Percentiles rank a stretch among this genome's conserved stretches.
Evolutionary conservation across 2,113 vertebrate species (phyloP).

Genomic region (Silurus meridionalis): DNA sequence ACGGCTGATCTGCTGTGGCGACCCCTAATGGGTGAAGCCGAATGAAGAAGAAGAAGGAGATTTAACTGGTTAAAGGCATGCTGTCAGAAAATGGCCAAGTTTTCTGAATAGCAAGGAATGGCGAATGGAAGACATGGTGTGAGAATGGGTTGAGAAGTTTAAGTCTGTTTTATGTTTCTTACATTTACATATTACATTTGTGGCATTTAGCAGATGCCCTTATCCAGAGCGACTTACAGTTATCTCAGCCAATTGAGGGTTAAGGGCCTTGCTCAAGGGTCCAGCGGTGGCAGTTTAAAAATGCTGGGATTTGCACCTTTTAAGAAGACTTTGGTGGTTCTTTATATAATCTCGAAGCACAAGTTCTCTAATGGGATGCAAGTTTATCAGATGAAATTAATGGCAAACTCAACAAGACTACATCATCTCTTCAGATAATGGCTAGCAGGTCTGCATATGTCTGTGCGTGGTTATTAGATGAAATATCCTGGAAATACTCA

Average conservation of each 20-base stretch:
- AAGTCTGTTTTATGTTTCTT: neutral
- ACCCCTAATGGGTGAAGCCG: no score
- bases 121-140: neutral
- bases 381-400: constrained; percentile 32
- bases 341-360: constrained; percentile 5
- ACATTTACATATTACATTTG: no score
- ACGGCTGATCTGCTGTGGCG: no score
- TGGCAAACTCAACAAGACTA: constrained; percentile 20
- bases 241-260: no score
- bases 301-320: no score
- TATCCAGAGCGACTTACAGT: no score
- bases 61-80: neutral
- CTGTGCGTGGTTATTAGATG: neutral
- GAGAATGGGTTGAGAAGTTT: neutral
- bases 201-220: no score
- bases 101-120: neutral
- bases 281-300: no score
- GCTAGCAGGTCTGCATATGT: neutral
- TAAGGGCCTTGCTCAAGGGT: no score
- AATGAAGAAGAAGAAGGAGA: neutral
- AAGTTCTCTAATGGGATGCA: constrained; percentile 6
- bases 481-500: constrained; percentile 7
- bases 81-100: neutral
- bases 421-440: constrained; percentile 7
- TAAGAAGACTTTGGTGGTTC: neutral